Conservation (phyloP, 2,113 vertebrate genomes). For the Cyprinodon brontotheroides region DNA sequence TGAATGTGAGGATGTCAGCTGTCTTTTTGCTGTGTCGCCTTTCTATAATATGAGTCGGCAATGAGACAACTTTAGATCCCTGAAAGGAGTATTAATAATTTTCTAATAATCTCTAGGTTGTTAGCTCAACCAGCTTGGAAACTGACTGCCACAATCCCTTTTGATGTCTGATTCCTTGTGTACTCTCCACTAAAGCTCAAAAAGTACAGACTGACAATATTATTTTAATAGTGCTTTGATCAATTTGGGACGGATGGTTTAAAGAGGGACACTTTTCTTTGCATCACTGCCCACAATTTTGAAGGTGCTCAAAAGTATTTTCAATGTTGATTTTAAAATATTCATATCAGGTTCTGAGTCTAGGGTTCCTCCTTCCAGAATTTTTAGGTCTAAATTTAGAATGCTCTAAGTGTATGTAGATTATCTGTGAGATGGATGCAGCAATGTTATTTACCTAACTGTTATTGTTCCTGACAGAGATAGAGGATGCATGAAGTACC, state of each 20-base stretch:
- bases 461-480: slow-evolving; percentile 3
- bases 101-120: slow-evolving; percentile 62
- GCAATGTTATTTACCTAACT: neutral
- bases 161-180: slow-evolving; percentile 38
- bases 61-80: slow-evolving; percentile 29
- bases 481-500: neutral
- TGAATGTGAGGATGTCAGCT: slow-evolving; percentile 16
- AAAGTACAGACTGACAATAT: slow-evolving; percentile 47
- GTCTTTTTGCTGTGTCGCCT: slow-evolving; percentile 33
- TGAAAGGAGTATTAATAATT: slow-evolving; percentile 47
- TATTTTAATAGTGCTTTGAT: slow-evolving; percentile 57
- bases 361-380: slow-evolving; percentile 15
- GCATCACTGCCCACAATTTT: slow-evolving; percentile 36
- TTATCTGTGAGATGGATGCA: slow-evolving; percentile 3
- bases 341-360: slow-evolving; percentile 2
- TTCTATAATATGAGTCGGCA: slow-evolving; percentile 32
- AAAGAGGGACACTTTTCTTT: slow-evolving; percentile 38
- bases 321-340: neutral
- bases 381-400: slow-evolving; percentile 30
- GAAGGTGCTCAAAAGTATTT: slow-evolving; percentile 32
- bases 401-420: neutral
- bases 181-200: slow-evolving; percentile 26
- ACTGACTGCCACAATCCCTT: slow-evolving; percentile 33
- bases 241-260: slow-evolving; percentile 35
- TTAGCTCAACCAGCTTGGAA: slow-evolving; percentile 58